Conservation (phyloP, 2,888 invertebrate species). For the Augiades crinisus region DNA sequence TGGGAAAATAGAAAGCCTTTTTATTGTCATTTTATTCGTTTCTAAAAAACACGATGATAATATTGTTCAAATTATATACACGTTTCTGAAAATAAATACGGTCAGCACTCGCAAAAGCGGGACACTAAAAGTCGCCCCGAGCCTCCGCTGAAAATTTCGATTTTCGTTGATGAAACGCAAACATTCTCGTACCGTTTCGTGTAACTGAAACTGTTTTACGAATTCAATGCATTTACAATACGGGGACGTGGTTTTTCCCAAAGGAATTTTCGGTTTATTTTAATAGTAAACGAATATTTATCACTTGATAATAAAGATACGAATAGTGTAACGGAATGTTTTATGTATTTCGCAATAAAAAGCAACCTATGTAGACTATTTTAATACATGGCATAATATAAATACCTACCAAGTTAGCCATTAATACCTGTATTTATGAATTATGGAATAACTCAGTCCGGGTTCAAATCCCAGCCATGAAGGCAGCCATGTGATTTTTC, state of each 20-base stretch:
- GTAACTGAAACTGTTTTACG: slow-evolving; percentile 1
- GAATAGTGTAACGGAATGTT: neutral
- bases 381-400: neutral
- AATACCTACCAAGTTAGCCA: no score
- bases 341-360: neutral
- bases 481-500: no score
- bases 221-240: slow-evolving; percentile 7
- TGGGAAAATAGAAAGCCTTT: no score
- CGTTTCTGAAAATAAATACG: no score
- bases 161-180: slow-evolving; percentile 1
- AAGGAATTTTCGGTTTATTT: neutral
- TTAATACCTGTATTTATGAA: no score
- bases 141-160: slow-evolving; percentile 1
- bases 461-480: no score
- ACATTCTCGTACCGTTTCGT: neutral
- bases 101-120: no score
- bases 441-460: no score
- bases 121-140: no score
- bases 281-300: neutral
- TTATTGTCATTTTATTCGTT: no score
- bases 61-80: no score
- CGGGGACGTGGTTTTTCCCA: neutral
- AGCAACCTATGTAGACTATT: neutral
- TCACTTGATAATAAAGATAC: neutral
- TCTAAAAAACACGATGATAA: no score